A percentile compares a stretch with the other conserved stretches of the same genome.
Conservation (phyloP, 2,888 invertebrate genomes). For the Thereva nobilitata region DNA sequence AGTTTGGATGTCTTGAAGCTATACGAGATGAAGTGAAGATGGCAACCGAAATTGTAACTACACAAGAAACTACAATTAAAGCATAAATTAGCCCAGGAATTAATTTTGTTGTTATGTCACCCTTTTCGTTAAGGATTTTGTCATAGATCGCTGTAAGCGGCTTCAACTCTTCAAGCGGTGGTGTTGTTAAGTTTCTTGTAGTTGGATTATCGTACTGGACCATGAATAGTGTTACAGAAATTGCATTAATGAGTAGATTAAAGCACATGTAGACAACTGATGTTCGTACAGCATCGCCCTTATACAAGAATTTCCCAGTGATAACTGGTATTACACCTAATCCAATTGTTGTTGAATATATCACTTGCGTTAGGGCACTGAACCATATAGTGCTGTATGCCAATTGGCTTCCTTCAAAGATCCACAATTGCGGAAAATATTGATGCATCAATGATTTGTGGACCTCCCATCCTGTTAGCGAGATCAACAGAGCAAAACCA, state of each 20-base stretch:
- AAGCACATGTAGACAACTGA: conserved; percentile 58
- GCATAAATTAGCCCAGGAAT: conserved; percentile 52
- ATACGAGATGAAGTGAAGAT: conserved; percentile 56
- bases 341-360: conserved; percentile 57
- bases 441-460: conserved; percentile 51
- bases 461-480: conserved; percentile 56
- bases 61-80: conserved; percentile 53
- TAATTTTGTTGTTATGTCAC: conserved; percentile 46
- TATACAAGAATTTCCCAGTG: conserved; percentile 58
- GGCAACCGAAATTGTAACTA: conserved; percentile 53
- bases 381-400: conserved; percentile 56
- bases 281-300: conserved; percentile 57
- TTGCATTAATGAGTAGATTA: conserved; percentile 55
- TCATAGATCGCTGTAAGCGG: conserved; percentile 57
- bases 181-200: conserved; percentile 42
- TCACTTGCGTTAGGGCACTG: conserved; percentile 57
- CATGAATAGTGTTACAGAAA: conserved; percentile 57
- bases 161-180: conserved; percentile 52
- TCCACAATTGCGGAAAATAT: conserved; percentile 55
- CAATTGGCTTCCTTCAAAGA: conserved; percentile 48
- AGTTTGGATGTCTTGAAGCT: conserved; percentile 56
- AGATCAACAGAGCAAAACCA: conserved; percentile 51
- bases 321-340: conserved; percentile 56
- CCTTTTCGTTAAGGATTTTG: conserved; percentile 48
- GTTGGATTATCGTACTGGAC: conserved; percentile 53